phyloP scores from a whole-genome alignment of 2,797 vertebrate genomes.

The Sebastes taczanowskii region DNA sequence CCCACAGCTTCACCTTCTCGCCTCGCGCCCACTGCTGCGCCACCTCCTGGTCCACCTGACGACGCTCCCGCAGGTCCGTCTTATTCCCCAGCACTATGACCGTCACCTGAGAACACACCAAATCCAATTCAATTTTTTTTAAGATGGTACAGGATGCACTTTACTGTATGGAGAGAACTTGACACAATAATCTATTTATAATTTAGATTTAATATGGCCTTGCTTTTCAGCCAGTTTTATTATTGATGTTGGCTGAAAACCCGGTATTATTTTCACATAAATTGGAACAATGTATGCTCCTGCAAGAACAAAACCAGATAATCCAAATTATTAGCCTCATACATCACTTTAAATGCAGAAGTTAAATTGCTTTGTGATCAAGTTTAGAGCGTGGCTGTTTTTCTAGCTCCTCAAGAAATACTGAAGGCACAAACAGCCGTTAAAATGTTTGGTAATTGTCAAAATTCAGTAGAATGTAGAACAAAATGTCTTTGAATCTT shows the following conservation, averaged over 20 bases:
- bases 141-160: background rate
- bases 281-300: background rate
- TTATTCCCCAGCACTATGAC: constrained; percentile 95
- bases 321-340: background rate
- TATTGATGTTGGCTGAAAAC: background rate
- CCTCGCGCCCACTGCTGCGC: constrained; percentile 93
- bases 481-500: background rate
- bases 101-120: constrained; percentile 80
- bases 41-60: constrained; percentile 90
- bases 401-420: background rate
- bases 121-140: background rate
- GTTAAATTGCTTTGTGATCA: background rate
- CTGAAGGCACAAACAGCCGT: background rate
- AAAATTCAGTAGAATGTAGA: background rate
- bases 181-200: too few relatives aligned
- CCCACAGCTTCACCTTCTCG: constrained; percentile 95
- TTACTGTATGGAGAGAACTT: background rate
- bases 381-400: background rate
- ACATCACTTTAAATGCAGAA: background rate
- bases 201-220: background rate
- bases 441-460: background rate
- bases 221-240: background rate
- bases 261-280: background rate
- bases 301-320: background rate
- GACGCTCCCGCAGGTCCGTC: constrained; percentile 87